Evolutionary conservation across 2,797 vertebrate genomes (phyloP), one percentile per base, ranked within the genome.

Genomic region (Takifugu rubripes): DNA sequence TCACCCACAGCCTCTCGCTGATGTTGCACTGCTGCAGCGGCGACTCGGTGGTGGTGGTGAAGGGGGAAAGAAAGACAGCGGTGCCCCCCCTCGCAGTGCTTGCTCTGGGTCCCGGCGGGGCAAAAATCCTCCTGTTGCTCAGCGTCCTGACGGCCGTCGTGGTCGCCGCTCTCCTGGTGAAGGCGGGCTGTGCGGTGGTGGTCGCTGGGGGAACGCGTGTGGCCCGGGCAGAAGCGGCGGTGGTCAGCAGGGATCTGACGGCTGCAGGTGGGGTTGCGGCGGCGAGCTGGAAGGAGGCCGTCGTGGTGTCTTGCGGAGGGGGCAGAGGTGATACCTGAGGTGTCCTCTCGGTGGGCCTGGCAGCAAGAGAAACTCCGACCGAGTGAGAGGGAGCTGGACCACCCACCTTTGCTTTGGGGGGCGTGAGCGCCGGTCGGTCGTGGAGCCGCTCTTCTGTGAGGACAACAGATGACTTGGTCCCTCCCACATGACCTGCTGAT

Each of bases 1-100:
- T 98, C 61, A 98, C 85, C 92, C 96, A 93, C 61, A 97, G 81
- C 79, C 90, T 91, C 65, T 92, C 87, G 46, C 96, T 97, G 76
- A 96, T 93, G 58, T 93, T 95, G 84, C 97, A 99, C 66, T 93
- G 94, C 68, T 93, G 87, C 25, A 82, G 83, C 33, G 93, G 91
- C 27, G 81, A 78, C 75, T 91, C 89, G n/a, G 91, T 94, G 69
- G 90, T 93, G 63, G 92, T 90, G 54, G 89, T 92, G 27, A 91
- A 90, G 56, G 91, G 67, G 3, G 91, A 90, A 51, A 91, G 6
- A 6, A 89, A 87, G 49, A 92, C 57, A 31, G 81, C 84, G 31
- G 81, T 87, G 79, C 79, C 86, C 50, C 56, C 77, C 63, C 77
- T 84, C 6, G 88, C 64, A 65, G 88, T 78, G 25, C 84, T 90